Evolutionary conservation across 2,888 invertebrate species (phyloP), one percentile per base, ranked within the genome.

Genomic region (Macaria liturata): DNA sequence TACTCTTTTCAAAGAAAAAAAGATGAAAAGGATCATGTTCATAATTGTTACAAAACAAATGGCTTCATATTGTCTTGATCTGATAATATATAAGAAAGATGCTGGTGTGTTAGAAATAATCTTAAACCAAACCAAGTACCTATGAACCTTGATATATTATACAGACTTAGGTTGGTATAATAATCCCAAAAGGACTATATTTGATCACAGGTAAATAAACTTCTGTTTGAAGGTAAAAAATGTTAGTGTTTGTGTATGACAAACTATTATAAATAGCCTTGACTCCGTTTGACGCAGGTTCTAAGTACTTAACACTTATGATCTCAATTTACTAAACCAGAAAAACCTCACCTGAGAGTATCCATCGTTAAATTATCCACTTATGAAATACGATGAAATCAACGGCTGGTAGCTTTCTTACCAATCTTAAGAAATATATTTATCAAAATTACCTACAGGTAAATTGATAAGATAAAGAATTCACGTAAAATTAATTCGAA

Each of bases 341-440:
- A 49, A 61, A 50, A 54, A 54, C 58, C 75, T 72, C 62, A 84
- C 85, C 78, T 81, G 59, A 85, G 70, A 45, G 75, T 85, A 76
- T 85, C 84, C 85, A 85, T 85, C 68, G 72, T 7, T 6, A 42
- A 66, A 49, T 44, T 53, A 50, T 50, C 44, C 52, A 31, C 8
- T 50, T 40, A 32, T 37, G 32, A 47, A 52, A 49, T 51, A 44
- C 4, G 9, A 43, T 39, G 9, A 20, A 53, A 8, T 32, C 50
- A 49, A 34, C 31, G 6, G 32, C 39, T 8, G 31, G 20, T 47
- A 42, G 42, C 20, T 50, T 31, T 49, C 56, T 20, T 56, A 46
- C 8, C n/a, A 56, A 60, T 62, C 54, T 59, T 57, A 51, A 31
- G 30, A 32, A 20, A 49, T 58, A 45, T 56, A 61, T 64, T 53